Percentiles rank a stretch among this genome's conserved stretches.
These are phyloP conservation scores for Corticium candelabrum DNA, from an alignment of 37 sponge, comb jelly and placozoan species.

Conservation along the genomic window DNA sequence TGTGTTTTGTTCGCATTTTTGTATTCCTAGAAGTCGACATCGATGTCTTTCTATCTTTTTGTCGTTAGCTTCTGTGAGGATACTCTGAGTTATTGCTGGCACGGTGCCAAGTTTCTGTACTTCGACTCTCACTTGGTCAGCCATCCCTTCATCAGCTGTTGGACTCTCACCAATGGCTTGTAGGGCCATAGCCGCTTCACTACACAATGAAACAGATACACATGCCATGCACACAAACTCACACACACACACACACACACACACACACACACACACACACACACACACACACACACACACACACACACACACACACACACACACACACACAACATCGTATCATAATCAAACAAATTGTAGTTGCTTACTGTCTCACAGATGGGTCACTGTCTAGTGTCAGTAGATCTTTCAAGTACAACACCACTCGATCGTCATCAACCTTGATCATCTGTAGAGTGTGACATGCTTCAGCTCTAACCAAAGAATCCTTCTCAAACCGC, in stretches of 20 bases:
- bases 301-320: no score
- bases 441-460: conserved; percentile 27
- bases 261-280: no score
- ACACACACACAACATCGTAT: no score
- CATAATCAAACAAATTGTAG: no score
- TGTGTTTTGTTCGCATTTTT: no score
- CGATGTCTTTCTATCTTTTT: neutral
- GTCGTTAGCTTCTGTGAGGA: neutral
- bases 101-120: conserved; percentile 42
- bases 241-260: no score
- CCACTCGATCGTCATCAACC: conserved; percentile 22
- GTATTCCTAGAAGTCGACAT: neutral
- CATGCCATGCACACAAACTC: no score
- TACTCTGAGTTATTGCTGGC: neutral
- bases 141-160: conserved; percentile 28
- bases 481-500: conserved; percentile 50
- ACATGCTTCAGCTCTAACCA: conserved; percentile 67
- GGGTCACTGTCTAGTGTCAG: conserved; percentile 45
- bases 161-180: conserved; percentile 26
- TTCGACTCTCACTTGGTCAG: conserved; percentile 22
- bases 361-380: conserved; percentile 35
- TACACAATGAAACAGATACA: conserved; percentile 12
- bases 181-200: conserved; percentile 34
- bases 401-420: conserved; percentile 32
- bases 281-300: no score